Evolutionary conservation across 2,797 vertebrate genomes (phyloP).

Genomic region (Hyperoplus immaculatus): DNA sequence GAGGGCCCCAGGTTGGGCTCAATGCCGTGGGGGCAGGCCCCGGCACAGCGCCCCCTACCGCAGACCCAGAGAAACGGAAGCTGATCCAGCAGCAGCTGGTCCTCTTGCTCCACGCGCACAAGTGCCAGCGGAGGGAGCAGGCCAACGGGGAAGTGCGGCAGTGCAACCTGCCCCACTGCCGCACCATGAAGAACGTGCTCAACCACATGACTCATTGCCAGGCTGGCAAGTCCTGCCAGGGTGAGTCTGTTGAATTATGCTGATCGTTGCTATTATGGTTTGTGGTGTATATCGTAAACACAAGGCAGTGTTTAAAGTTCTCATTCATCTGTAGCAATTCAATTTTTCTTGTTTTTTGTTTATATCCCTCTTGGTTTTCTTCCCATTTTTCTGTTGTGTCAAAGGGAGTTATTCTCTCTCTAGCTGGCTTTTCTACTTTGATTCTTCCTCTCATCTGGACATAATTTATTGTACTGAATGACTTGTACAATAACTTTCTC

Average conservation of each 20-base stretch:
- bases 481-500: slow-evolving; percentile 44
- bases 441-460: slow-evolving; percentile 46
- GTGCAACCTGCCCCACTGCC: slow-evolving; percentile 97
- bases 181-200: slow-evolving; percentile 99
- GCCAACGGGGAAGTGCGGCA: slow-evolving; percentile 95
- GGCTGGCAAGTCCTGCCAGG: slow-evolving; percentile 98
- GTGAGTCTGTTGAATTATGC: slow-evolving; percentile 80
- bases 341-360: slow-evolving; percentile 17
- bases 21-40: slow-evolving; percentile 83
- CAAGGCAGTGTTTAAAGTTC: slow-evolving; percentile 25
- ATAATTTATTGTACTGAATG: slow-evolving; percentile 39
- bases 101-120: slow-evolving; percentile 96
- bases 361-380: slow-evolving; percentile 28
- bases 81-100: slow-evolving; percentile 98
- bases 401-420: slow-evolving; percentile 35
- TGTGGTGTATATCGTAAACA: slow-evolving; percentile 38
- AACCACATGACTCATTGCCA: slow-evolving; percentile 99
- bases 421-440: slow-evolving; percentile 25
- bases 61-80: slow-evolving; percentile 98
- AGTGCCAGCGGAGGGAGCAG: slow-evolving; percentile 97
- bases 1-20: slow-evolving; percentile 80
- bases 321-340: slow-evolving; percentile 14
- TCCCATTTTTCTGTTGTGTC: slow-evolving; percentile 27
- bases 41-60: slow-evolving; percentile 92
- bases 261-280: slow-evolving; percentile 30